phyloP scores from a whole-genome alignment of 2,113 vertebrate species.

The Cricetomys ansorgei region DNA sequence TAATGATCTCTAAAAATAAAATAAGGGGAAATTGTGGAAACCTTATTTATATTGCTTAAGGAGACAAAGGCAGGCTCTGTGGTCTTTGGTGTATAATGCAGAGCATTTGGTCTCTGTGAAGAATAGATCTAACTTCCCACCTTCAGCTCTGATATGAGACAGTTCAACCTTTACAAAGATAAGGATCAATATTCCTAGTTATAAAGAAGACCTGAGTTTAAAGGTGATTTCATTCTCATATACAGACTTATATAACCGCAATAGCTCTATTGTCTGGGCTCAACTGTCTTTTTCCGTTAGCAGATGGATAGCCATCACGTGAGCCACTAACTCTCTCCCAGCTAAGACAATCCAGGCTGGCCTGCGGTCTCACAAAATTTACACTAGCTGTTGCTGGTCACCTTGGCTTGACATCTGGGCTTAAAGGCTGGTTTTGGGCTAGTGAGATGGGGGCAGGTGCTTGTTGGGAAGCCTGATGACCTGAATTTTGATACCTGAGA shows the following conservation, averaged over 20 bases:
- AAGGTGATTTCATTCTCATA: neutral
- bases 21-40: constrained; percentile 43
- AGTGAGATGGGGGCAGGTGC: neutral
- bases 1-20: constrained; percentile 74
- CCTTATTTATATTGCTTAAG: constrained; percentile 59
- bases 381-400: neutral
- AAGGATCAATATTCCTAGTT: neutral
- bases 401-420: neutral
- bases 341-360: neutral
- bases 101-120: constrained; percentile 64
- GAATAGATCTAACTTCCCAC: constrained; percentile 56
- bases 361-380: neutral
- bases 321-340: neutral
- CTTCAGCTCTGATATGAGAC: neutral
- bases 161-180: neutral
- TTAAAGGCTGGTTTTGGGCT: neutral
- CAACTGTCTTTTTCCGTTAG: constrained; percentile 16
- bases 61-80: constrained; percentile 64
- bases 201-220: neutral
- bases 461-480: neutral
- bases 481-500: neutral
- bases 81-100: neutral
- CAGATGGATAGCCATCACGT: neutral
- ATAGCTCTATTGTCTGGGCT: neutral
- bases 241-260: neutral